These are phyloP conservation scores for Campaea margaritaria DNA, from an alignment of 2,888 invertebrate species.

Conservation along the genomic window DNA sequence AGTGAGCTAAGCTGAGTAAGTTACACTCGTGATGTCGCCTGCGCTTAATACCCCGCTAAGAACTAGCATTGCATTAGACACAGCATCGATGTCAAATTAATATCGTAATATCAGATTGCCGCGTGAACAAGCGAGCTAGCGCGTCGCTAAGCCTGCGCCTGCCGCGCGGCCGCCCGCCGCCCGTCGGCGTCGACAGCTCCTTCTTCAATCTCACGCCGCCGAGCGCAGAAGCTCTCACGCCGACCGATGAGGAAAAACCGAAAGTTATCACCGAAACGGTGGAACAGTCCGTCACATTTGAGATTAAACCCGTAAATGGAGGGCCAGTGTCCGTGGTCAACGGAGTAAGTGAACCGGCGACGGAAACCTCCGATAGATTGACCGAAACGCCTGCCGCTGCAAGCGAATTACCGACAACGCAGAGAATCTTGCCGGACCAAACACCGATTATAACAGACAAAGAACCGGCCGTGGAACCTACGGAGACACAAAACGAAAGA, in stretches of 20 bases:
- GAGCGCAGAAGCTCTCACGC: conserved; percentile 75
- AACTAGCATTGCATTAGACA: conserved; percentile 41
- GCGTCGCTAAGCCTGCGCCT: conserved; percentile 75
- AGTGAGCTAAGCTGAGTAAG: too few relatives aligned
- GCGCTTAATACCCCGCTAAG: too few relatives aligned
- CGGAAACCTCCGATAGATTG: not conserved
- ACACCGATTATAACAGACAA: conserved; percentile 35
- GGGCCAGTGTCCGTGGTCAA: not conserved
- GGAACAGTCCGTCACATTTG: conserved; percentile 49
- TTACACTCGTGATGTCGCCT: too few relatives aligned
- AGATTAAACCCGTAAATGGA: conserved; percentile 35
- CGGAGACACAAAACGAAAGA: conserved; percentile 15
- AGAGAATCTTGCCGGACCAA: conserved; percentile 23
- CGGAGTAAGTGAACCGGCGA: too few relatives aligned
- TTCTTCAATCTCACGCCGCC: conserved; percentile 80
- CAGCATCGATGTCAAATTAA: conserved; percentile 43
- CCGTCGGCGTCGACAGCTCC: conserved; percentile 68
- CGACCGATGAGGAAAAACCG: conserved; percentile 57
- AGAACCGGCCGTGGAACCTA: conserved; percentile 13
- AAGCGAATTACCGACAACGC: conserved; percentile 15
- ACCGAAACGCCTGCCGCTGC: conserved; percentile 2
- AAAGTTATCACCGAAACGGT: conserved; percentile 47
- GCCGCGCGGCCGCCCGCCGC: conserved; percentile 76
- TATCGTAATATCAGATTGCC: conserved; percentile 72
- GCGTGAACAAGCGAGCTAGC: conserved; percentile 77